A percentile compares a stretch with the other conserved stretches of the same genome.
Conservation (phyloP, 2,113 vertebrate genomes). For the Uropsilus gracilis region DNA sequence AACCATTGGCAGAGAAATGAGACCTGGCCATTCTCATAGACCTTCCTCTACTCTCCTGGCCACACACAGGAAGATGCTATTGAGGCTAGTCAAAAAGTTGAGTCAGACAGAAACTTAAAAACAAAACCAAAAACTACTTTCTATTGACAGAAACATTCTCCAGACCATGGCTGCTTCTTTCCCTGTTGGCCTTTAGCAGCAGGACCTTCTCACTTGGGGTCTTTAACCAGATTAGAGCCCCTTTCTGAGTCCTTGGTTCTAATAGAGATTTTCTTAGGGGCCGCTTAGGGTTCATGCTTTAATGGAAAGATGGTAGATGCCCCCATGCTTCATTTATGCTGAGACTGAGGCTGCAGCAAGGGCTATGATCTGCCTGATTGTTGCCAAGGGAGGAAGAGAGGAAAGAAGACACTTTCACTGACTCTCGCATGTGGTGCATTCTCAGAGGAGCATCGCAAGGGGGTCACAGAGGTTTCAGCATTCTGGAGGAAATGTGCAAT, state of each 20-base stretch:
- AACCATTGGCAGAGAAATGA: background rate
- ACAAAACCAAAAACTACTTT: no score
- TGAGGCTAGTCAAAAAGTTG: background rate
- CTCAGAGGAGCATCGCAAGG: background rate
- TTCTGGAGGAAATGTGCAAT: background rate
- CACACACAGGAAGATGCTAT: background rate
- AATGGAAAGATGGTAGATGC: background rate
- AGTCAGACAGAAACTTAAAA: background rate
- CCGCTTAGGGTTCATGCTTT: background rate
- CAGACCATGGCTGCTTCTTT: background rate
- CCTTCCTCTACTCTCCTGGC: background rate
- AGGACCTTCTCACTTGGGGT: background rate
- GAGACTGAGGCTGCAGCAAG: background rate
- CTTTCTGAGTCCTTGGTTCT: background rate
- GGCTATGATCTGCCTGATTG: background rate
- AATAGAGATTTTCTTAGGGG: background rate
- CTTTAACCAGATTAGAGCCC: background rate
- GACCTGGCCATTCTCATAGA: background rate
- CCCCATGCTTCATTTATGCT: background rate
- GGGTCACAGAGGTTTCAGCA: background rate
- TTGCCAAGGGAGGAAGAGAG: background rate
- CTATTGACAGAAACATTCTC: background rate
- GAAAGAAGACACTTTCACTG: no score
- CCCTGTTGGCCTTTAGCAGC: background rate
- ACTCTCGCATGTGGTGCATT: background rate